These are phyloP conservation scores for Ptychadena robeensis DNA, from an alignment of 2,797 vertebrate species.

Conservation along the genomic window DNA sequence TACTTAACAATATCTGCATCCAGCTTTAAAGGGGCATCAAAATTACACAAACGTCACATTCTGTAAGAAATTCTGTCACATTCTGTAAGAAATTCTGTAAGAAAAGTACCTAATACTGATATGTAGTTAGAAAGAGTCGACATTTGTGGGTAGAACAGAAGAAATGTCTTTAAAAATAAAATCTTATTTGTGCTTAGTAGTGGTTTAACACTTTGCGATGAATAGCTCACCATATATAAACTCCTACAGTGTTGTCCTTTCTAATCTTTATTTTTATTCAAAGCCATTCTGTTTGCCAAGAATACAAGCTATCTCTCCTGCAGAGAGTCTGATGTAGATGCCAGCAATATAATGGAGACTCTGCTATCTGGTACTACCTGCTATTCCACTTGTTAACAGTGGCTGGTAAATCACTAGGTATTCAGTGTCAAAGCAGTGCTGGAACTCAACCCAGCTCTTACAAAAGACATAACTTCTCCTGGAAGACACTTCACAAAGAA, in stretches of 20 bases:
- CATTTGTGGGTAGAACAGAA: no score
- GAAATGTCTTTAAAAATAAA: no score
- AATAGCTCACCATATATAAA: background rate
- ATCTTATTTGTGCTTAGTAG: no score
- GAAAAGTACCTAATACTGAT: no score
- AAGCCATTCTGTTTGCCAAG: slow-evolving; percentile 14
- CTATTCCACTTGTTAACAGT: background rate
- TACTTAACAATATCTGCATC: no score
- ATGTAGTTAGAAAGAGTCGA: no score
- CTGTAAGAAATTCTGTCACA: no score
- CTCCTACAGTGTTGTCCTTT: background rate
- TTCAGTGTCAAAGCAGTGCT: background rate
- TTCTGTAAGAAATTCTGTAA: no score
- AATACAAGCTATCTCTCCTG: background rate
- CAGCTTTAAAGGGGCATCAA: no score
- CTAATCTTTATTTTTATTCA: background rate
- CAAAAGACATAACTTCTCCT: background rate
- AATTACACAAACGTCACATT: no score
- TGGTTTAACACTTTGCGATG: background rate
- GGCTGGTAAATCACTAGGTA: slow-evolving; percentile 3
- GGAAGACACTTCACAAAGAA: background rate
- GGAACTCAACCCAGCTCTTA: background rate
- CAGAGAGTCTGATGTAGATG: background rate
- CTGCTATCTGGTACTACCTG: background rate
- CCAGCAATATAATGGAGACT: background rate